A percentile compares a stretch with the other conserved stretches of the same genome.
These are phyloP conservation scores for Hypotaenidia okinawae DNA, from an alignment of 2,797 vertebrate genomes.

Conservation along the genomic window DNA sequence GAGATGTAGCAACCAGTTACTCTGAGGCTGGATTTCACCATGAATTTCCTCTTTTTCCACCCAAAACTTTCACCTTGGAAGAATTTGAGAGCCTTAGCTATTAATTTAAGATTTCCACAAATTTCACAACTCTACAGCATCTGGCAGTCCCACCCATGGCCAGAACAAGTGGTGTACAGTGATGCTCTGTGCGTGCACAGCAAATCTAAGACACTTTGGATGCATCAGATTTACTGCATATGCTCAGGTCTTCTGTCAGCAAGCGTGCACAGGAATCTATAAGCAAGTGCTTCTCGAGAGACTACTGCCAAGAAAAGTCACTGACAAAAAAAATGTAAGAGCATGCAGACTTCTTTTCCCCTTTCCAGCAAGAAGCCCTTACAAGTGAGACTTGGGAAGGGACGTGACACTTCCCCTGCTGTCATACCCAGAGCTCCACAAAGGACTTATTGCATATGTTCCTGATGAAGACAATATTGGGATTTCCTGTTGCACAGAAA, in stretches of 20 bases:
- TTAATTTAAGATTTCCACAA: neutral
- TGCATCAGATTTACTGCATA: neutral
- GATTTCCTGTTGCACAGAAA: neutral
- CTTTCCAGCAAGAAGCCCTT: neutral
- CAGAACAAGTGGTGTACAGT: neutral
- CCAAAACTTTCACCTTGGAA: neutral
- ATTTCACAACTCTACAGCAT: neutral
- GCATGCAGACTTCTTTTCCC: neutral
- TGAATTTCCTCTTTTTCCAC: neutral
- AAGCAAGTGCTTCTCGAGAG: neutral
- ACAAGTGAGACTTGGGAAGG: neutral
- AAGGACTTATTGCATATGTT: neutral
- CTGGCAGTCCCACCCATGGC: neutral
- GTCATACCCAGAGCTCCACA: neutral
- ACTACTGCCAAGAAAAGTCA: neutral
- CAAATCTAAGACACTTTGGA: neutral
- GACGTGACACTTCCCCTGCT: neutral
- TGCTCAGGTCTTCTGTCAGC: neutral
- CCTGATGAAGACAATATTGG: neutral
- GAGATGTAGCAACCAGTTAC: neutral
- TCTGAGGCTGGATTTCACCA: neutral
- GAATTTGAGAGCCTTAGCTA: neutral
- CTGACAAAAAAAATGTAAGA: neutral
- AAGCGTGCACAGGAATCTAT: neutral
- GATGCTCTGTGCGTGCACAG: accelerated